Percentiles rank a stretch among this genome's conserved stretches.
These are phyloP conservation scores for Axea sp. DNA, from an alignment of 2,888 invertebrate species.

Conservation along the genomic window DNA sequence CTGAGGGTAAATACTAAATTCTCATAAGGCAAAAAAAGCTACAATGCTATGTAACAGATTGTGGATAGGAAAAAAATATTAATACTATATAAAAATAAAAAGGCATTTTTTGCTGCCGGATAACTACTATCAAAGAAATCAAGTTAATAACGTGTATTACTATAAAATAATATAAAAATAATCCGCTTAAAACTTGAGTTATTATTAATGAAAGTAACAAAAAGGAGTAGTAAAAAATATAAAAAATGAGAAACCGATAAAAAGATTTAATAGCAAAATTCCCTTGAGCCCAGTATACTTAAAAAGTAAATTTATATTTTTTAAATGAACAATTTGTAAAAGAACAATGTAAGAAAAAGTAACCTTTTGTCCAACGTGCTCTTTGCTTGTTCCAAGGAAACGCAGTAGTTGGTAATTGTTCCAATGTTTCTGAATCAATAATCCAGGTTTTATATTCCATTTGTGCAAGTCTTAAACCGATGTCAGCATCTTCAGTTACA, in stretches of 20 bases:
- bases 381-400: constrained; percentile 36
- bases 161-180: constrained; percentile 43
- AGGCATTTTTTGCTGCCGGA: constrained; percentile 42
- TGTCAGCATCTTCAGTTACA: constrained; percentile 45
- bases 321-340: constrained; percentile 32
- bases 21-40: constrained; percentile 44
- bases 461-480: constrained; percentile 29
- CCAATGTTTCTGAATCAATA: constrained; percentile 34
- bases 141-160: constrained; percentile 41
- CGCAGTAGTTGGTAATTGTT: constrained; percentile 29
- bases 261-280: constrained; percentile 29
- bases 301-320: constrained; percentile 30
- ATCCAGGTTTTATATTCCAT: constrained; percentile 32
- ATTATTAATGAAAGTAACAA: constrained; percentile 39
- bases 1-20: constrained; percentile 46
- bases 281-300: constrained; percentile 29
- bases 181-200: constrained; percentile 40
- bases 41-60: constrained; percentile 38
- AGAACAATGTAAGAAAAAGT: no score
- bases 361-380: constrained; percentile 38
- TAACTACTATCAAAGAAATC: constrained; percentile 40
- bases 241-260: constrained; percentile 27
- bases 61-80: constrained; percentile 42
- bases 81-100: constrained; percentile 47
- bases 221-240: constrained; percentile 45